Conservation (phyloP, 2,113 vertebrate genomes). For the Rhagologus leucostigma region DNA sequence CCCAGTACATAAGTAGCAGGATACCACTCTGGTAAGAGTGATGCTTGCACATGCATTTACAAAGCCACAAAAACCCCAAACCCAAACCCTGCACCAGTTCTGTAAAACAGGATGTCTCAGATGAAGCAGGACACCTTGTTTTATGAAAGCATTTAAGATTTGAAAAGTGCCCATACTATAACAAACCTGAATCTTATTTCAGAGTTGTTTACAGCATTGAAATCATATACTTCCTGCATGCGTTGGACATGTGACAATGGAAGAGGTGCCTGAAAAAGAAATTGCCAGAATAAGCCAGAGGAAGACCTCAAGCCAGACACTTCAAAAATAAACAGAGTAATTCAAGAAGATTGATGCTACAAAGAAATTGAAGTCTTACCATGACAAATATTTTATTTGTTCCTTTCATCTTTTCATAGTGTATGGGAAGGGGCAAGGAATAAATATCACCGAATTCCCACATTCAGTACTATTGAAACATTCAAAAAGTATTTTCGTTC, state of each 20-base stretch:
- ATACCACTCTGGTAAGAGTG: background rate
- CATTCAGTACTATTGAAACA: background rate
- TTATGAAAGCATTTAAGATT: background rate
- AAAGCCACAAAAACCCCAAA: background rate
- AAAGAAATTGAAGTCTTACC: background rate
- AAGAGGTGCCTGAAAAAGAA: constrained; percentile 78
- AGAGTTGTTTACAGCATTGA: constrained; percentile 83
- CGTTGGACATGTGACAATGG: constrained; percentile 84
- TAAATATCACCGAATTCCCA: background rate
- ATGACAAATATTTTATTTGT: background rate
- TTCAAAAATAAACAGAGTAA: background rate
- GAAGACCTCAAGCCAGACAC: background rate
- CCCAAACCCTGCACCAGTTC: background rate
- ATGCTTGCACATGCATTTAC: background rate
- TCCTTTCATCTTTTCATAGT: background rate
- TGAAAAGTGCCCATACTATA: background rate
- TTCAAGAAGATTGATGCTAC: background rate
- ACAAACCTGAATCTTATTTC: constrained; percentile 91
- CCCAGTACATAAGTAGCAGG: background rate
- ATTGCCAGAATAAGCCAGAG: background rate
- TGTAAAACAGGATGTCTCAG: background rate
- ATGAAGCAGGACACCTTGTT: background rate
- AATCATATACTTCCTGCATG: constrained; percentile 91
- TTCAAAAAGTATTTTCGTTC: background rate
- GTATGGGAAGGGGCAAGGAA: background rate